phyloP scores from a whole-genome alignment of 2,888 invertebrate genomes.

The Acanthosepion lycidas region DNA sequence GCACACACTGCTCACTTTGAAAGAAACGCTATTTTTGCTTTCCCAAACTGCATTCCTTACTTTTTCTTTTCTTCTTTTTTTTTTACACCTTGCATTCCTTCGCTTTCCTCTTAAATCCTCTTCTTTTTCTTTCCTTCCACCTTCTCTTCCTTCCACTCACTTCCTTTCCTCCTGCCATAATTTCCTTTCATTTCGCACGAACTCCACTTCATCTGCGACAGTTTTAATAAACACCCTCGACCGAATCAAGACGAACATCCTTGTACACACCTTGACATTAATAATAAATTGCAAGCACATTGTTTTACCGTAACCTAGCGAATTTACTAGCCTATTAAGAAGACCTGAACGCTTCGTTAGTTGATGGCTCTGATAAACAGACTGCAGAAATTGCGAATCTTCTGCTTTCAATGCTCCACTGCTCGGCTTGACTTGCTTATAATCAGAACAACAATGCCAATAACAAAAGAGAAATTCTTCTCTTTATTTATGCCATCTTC shows the following conservation, averaged over 20 bases:
- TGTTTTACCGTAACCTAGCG: neutral
- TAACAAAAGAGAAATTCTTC: neutral
- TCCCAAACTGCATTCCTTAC: too few species aligned
- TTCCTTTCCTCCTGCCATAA: too few species aligned
- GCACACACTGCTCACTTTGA: too few species aligned
- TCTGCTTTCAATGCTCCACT: neutral
- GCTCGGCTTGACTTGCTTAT: neutral
- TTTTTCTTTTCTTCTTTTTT: too few species aligned
- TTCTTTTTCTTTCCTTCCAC: too few species aligned
- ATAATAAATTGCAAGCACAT: neutral
- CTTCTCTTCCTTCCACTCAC: too few species aligned
- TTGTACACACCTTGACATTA: neutral
- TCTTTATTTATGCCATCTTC: neutral
- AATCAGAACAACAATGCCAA: neutral
- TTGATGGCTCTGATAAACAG: neutral
- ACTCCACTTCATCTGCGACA: neutral
- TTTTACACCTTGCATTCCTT: too few species aligned
- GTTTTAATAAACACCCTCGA: neutral
- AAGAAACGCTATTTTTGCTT: too few species aligned
- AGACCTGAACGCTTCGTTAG: neutral
- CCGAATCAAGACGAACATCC: too few species aligned
- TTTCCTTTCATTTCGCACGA: too few species aligned
- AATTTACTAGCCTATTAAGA: neutral
- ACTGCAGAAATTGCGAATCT: neutral
- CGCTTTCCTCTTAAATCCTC: too few species aligned